Conservation (phyloP, 2,113 vertebrate genomes). For the Parotia lawesii region DNA sequence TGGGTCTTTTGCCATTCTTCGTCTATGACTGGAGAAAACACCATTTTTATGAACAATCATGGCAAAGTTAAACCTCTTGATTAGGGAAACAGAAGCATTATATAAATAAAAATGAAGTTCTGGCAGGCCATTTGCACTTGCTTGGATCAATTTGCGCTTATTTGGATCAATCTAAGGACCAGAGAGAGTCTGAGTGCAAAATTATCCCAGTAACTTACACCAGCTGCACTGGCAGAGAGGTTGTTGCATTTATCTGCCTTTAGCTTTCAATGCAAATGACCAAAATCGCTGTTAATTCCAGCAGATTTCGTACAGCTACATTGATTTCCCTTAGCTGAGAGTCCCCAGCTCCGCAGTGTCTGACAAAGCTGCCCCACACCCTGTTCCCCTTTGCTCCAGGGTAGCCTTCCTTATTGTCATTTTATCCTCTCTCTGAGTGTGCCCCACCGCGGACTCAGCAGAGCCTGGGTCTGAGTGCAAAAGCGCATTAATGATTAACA, state of each 20-base stretch:
- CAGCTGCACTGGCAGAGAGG: constrained; percentile 25
- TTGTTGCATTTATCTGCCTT: neutral
- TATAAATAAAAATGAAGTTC: neutral
- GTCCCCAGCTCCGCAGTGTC: neutral
- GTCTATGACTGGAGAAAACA: constrained; percentile 83
- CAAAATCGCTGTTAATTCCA: neutral
- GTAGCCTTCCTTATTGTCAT: neutral
- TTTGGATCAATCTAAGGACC: neutral
- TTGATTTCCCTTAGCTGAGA: neutral
- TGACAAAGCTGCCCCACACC: neutral
- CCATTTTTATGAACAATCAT: neutral
- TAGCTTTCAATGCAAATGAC: neutral
- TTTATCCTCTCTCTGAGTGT: neutral
- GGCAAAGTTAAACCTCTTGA: neutral
- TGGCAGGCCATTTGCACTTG: constrained; percentile 16
- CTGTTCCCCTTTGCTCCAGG: neutral
- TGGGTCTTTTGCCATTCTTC: constrained; percentile 97
- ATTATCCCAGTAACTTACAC: neutral
- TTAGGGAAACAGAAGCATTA: neutral
- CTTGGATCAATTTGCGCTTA: neutral
- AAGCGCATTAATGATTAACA: constrained; percentile 15
- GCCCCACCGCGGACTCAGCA: rapidly evolving
- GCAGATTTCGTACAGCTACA: neutral
- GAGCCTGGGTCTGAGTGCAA: neutral
- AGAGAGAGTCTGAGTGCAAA: neutral